phyloP scores from a whole-genome alignment of 2,888 invertebrate species.

The Protula sp. region DNA sequence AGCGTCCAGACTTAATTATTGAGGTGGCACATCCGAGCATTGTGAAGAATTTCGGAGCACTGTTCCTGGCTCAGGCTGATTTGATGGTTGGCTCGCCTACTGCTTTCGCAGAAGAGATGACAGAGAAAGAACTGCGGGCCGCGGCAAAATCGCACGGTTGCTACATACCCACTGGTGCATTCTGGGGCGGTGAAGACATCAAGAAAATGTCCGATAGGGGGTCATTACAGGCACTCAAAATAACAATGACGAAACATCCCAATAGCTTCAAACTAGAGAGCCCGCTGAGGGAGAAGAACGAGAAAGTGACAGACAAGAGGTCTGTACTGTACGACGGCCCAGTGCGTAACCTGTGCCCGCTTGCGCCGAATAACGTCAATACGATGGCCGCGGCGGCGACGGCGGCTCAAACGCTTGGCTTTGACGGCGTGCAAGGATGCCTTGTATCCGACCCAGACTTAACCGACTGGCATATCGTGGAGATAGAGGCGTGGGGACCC shows the following conservation, averaged over 20 bases:
- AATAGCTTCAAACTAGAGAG: slow-evolving; percentile 55
- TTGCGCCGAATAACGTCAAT: slow-evolving; percentile 61
- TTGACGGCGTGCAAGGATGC: slow-evolving; percentile 56
- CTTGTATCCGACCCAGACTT: slow-evolving; percentile 58
- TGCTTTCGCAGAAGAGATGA: slow-evolving; percentile 54
- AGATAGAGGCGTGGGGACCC: slow-evolving; percentile 55
- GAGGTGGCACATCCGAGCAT: slow-evolving; percentile 60
- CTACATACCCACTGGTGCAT: slow-evolving; percentile 58
- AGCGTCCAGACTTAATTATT: slow-evolving; percentile 55
- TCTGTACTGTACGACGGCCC: slow-evolving; percentile 59
- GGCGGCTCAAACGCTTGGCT: slow-evolving; percentile 57
- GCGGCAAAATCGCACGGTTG: slow-evolving; percentile 50
- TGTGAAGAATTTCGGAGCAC: slow-evolving; percentile 52
- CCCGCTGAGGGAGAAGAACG: slow-evolving; percentile 53
- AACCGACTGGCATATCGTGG: slow-evolving; percentile 57
- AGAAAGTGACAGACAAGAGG: slow-evolving; percentile 36
- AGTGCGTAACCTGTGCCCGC: slow-evolving; percentile 57
- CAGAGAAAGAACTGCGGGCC: slow-evolving; percentile 46
- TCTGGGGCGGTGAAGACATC: slow-evolving; percentile 60
- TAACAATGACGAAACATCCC: slow-evolving; percentile 60
- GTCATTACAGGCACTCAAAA: slow-evolving; percentile 54
- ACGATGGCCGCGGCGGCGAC: slow-evolving; percentile 60
- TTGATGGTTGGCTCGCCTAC: slow-evolving; percentile 60
- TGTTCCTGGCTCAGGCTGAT: slow-evolving; percentile 55
- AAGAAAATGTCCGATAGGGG: slow-evolving; percentile 57